Evolutionary conservation across 2,888 invertebrate genomes (phyloP).

Genomic region (Drosophila meridiana): DNA sequence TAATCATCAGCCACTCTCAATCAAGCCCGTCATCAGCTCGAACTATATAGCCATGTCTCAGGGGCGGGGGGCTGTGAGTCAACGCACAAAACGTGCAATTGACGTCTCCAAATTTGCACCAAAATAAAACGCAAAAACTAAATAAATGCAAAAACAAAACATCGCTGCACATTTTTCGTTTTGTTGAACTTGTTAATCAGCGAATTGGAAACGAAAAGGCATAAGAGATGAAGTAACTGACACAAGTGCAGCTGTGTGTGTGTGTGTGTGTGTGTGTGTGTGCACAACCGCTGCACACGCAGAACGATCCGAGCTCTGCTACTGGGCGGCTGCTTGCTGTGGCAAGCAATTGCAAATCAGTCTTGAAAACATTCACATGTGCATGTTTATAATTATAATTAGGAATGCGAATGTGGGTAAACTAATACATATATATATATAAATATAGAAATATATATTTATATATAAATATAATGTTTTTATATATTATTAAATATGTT

Average conservation of each 20-base stretch:
- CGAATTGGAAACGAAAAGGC: slow-evolving; percentile 79
- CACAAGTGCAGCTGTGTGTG: slow-evolving; percentile 39
- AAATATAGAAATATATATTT: not conserved
- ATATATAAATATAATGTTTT: not conserved
- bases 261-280: slow-evolving; percentile 17
- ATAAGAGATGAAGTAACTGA: slow-evolving; percentile 77
- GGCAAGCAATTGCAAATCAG: slow-evolving; percentile 72
- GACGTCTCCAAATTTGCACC: slow-evolving; percentile 66
- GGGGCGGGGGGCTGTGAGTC: slow-evolving; percentile 34
- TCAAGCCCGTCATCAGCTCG: slow-evolving; percentile 20
- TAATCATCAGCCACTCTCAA: slow-evolving; percentile 10
- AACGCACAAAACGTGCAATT: slow-evolving; percentile 67
- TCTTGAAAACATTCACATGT: slow-evolving; percentile 37
- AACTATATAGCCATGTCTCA: slow-evolving; percentile 26
- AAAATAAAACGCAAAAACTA: slow-evolving; percentile 8
- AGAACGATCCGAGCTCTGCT: slow-evolving; percentile 18
- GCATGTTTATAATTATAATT: slow-evolving; percentile 48
- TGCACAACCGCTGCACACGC: slow-evolving; percentile 29
- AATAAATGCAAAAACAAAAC: slow-evolving; percentile 41
- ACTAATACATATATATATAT: not conserved
- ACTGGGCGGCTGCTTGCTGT: slow-evolving; percentile 49
- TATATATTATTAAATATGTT: not conserved
- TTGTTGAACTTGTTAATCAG: slow-evolving; percentile 80
- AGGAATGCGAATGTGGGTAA: slow-evolving; percentile 36
- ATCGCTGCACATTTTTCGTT: slow-evolving; percentile 61